These are phyloP conservation scores for Xiphorhynchus elegans DNA, from an alignment of 2,113 vertebrate species.

Conservation along the genomic window DNA sequence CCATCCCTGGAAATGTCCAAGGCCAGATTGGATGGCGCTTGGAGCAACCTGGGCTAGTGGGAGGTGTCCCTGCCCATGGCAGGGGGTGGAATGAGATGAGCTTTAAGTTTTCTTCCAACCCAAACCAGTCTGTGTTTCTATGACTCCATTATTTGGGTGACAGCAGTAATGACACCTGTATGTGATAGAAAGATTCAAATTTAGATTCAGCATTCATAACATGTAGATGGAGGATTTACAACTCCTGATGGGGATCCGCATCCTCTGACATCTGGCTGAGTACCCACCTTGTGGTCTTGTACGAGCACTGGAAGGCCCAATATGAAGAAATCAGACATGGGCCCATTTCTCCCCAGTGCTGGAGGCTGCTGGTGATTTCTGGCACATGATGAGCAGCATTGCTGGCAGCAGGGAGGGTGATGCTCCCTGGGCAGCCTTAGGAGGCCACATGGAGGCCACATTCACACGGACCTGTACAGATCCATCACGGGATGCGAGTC, in stretches of 20 bases:
- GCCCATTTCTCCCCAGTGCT: neutral
- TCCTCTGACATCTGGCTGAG: neutral
- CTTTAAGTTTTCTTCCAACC: neutral
- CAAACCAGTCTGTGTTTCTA: neutral
- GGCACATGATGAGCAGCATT: rapidly evolving
- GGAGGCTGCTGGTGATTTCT: neutral
- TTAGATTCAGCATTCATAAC: neutral
- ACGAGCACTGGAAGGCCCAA: neutral
- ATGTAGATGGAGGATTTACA: neutral
- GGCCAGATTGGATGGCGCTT: neutral
- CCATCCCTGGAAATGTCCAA: neutral
- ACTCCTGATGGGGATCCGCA: neutral
- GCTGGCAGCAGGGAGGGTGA: neutral
- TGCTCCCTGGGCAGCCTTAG: neutral
- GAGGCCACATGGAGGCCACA: rapidly evolving
- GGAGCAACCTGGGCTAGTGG: neutral
- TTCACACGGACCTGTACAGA: rapidly evolving
- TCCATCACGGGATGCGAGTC: neutral
- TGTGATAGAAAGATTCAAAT: neutral
- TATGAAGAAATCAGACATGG: rapidly evolving
- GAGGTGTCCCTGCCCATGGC: neutral
- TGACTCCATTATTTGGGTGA: neutral
- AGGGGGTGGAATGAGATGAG: neutral
- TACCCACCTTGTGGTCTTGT: no score
- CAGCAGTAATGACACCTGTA: rapidly evolving